Evolutionary conservation across 2,888 invertebrate species (phyloP), one percentile per base, ranked within the genome.

Genomic region (Netelia virgata): DNA sequence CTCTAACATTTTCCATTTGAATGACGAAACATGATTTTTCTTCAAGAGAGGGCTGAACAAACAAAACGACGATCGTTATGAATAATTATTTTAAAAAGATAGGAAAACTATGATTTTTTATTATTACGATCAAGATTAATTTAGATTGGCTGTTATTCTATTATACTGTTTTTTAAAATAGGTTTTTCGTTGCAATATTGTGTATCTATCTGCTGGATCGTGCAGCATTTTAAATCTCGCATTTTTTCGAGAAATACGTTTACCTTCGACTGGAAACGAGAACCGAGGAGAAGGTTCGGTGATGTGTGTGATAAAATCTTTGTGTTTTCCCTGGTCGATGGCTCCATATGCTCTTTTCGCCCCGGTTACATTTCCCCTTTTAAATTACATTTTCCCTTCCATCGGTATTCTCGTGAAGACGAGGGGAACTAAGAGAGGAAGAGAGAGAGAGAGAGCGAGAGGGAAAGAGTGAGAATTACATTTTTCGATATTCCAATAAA

Each of bases 311-410:
- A 76, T 76, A 76, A 23, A 11, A 68, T 55, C 55, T 57, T 41
- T n/a, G 53, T 50, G 11, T 11, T 50, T 50, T 41, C 43, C 53
- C 47, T 36, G 47, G 36, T 76, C 64, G 36, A 55, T 43, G 47
- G 43, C n/a, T 64, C 20, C 18, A 82, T 23, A 23, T 61, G 55
- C 57, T 43, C 8, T 41, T 41, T 43, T 41, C 74, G 63, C 74
- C 50, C 43, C 82, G 77, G 16, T 63, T 73, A 61, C 79, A 78
- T 85, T 73, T 72, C 73, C 69, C 43, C 72, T 64, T 73, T 59
- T 68, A 82, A 85, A 77, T 76, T 50, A 63, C 83, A 55, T 81
- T 72, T 63, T 28, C 23, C 66, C 64, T 28, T 18, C 11, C 55
- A 6, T 14, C 47, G 10, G 55, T 10, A n/a, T 11, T 55, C 20